Base-by-base conservation (phyloP, 2,888 invertebrate genomes). In the Tinea semifulvella region DNA sequence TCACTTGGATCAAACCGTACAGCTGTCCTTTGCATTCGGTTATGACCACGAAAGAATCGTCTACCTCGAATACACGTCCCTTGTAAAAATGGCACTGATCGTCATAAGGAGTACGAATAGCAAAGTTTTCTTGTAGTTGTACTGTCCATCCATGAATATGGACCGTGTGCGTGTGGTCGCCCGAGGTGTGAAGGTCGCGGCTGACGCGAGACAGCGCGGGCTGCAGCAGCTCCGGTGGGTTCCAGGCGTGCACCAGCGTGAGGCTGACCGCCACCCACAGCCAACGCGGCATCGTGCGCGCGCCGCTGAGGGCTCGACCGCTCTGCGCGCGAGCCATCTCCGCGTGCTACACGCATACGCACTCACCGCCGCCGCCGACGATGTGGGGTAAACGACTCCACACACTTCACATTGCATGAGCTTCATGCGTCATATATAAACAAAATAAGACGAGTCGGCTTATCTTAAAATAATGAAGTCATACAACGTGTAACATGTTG, bases 11-110 rank as follows among this genome's bases (percentile, higher is more conserved):
- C 51, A 85, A 54, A 3, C 84, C 84, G 48, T 83, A 85, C 48
- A 85, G 63, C 52, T 79, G 77, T 8, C 74, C 75, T 1, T 61
- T 68, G 52, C 85, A 85, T 42, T 84, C 75, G 1, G 84, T 84
- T 45, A 85, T 65, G 1, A 84, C 76, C 2, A 72, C 84, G 5
- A 73, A 56, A 0, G 85, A 84, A 4, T 58, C 56, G 10, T 62
- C 58, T 44, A 75, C 73, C 45, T 68, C 61, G 25, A 66, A 52
- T n/a, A 80, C 68, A 16, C 58, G 62, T 7, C 80, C 79, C 47
- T 57, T 69, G 56, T 77, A 79, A 53, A 77, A 80, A 52, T 66
- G 62, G 52, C 79, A 79, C 55, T 76, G 68, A 49, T 69, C 57
- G 56, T 77, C 76, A 50, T 67, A 69, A 0, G 79, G 80, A 2